Evolutionary conservation across 2,797 vertebrate species (phyloP).

Genomic region (Emydoidea blandingii): DNA sequence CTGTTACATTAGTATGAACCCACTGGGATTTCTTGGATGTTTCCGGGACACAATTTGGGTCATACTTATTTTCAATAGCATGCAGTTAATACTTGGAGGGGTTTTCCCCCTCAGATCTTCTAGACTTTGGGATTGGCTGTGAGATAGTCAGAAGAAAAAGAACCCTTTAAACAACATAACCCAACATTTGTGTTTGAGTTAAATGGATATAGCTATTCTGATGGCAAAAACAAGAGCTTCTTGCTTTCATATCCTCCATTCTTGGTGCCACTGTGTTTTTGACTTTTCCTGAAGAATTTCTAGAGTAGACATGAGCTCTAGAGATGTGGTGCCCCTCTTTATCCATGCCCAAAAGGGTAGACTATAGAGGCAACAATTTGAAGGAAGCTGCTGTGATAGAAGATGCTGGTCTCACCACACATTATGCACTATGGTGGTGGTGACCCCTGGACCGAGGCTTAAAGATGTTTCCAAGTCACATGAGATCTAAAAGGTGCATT

Average conservation of each 20-base stretch:
- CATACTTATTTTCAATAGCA: neutral
- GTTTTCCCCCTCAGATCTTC: neutral
- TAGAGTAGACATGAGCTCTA: neutral
- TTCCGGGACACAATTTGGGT: neutral
- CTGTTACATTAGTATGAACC: neutral
- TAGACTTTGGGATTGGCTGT: neutral
- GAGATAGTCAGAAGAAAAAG: neutral
- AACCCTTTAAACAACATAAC: neutral
- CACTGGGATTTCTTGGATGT: neutral
- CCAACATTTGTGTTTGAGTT: neutral
- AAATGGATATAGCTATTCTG: neutral
- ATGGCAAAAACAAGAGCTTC: neutral
- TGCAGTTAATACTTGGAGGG: neutral
- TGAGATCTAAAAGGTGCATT: neutral
- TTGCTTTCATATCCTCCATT: neutral
- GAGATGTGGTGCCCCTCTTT: neutral
- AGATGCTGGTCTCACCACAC: rapidly evolving
- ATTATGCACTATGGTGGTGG: neutral
- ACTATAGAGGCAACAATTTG: neutral
- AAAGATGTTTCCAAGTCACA: neutral
- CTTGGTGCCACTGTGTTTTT: rapidly evolving
- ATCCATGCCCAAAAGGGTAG: neutral
- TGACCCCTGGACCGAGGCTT: neutral
- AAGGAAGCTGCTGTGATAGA: neutral
- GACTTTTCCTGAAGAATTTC: neutral